Evolutionary conservation across 2,113 vertebrate species (phyloP).

Genomic region (Marmota flaviventris): DNA sequence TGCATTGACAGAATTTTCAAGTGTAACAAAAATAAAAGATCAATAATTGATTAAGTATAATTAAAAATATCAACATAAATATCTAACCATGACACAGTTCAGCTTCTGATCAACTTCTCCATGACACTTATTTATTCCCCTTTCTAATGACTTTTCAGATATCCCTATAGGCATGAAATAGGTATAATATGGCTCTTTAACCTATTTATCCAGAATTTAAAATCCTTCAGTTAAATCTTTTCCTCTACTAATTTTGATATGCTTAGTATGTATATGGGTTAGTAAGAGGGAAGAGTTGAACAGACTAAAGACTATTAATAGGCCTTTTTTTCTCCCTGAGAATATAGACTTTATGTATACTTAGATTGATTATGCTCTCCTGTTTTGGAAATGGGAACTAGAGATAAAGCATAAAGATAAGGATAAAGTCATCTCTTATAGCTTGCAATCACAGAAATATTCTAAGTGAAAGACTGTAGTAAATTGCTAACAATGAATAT

Average conservation of each 20-base stretch:
- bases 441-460: constrained; percentile 30
- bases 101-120: not conserved
- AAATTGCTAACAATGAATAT: not conserved
- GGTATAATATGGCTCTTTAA: not conserved
- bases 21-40: not conserved
- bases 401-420: constrained; percentile 21
- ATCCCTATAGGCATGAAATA: not conserved
- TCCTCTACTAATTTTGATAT: not conserved
- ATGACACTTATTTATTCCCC: not conserved
- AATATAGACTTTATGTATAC: not conserved
- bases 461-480: not conserved
- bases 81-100: not conserved
- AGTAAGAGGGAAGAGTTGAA: constrained; percentile 39
- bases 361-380: not conserved
- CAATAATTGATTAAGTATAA: not conserved
- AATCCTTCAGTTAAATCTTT: constrained; percentile 30
- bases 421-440: not conserved
- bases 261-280: not conserved
- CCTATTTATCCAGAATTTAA: not conserved
- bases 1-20: constrained; percentile 6
- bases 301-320: not conserved
- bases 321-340: not conserved
- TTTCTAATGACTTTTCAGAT: constrained; percentile 9
- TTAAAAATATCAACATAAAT: not conserved
- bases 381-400: constrained; percentile 10